Evolutionary conservation across 64 coral and sea anemone species (phyloP).

Genomic region (Montipora sp.): DNA sequence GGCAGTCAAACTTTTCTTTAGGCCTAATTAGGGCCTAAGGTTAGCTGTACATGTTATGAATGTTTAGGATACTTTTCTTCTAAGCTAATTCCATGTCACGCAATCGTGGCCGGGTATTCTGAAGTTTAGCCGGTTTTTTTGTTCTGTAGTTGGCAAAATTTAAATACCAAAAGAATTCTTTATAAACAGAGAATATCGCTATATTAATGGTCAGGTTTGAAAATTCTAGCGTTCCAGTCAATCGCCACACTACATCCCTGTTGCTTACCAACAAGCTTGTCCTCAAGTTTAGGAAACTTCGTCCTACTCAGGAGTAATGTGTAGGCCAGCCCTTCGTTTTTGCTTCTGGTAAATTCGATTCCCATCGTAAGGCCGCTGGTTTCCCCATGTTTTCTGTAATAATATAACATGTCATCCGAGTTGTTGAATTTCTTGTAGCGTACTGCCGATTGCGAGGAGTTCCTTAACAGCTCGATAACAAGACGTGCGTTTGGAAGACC

Average conservation of each 20-base stretch:
- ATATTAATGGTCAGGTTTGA: too few relatives aligned
- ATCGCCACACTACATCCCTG: neutral
- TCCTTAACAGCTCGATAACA: constrained; percentile 43
- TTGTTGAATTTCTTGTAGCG: constrained; percentile 62
- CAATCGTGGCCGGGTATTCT: too few relatives aligned
- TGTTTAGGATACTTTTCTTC: too few relatives aligned
- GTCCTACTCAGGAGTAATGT: constrained; percentile 46
- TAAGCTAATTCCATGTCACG: too few relatives aligned
- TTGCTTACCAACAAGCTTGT: constrained; percentile 44
- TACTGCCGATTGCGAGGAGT: constrained; percentile 6
- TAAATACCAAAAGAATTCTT: too few relatives aligned
- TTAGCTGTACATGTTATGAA: too few relatives aligned
- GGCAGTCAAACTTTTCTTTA: too few relatives aligned
- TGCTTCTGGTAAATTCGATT: constrained; percentile 75
- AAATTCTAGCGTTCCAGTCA: too few relatives aligned
- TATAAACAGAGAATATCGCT: too few relatives aligned
- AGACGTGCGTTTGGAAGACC: constrained; percentile 31
- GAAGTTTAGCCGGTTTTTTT: too few relatives aligned
- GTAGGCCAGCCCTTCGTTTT: constrained; percentile 36
- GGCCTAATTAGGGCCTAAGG: too few relatives aligned
- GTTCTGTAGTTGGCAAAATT: too few relatives aligned
- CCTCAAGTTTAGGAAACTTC: constrained; percentile 40
- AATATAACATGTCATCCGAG: constrained; percentile 68
- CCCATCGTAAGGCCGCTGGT: constrained; percentile 44
- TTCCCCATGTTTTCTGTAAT: constrained; percentile 66